Evolutionary conservation across 2,888 invertebrate genomes (phyloP), one percentile per base, ranked within the genome.

Genomic region (Hypolimnas misippus): DNA sequence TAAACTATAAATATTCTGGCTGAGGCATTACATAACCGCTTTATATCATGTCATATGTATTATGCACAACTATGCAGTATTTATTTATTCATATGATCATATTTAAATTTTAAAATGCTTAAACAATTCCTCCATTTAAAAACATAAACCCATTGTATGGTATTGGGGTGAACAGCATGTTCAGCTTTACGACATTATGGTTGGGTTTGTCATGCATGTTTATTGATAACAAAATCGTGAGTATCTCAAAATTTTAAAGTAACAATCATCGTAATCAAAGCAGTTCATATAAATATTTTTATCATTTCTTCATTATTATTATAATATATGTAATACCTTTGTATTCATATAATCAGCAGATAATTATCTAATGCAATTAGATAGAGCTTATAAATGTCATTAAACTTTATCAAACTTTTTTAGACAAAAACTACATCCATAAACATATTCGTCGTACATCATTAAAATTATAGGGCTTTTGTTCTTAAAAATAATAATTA

Each of bases 1-100:
- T 55, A 55, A 60, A 57, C 54, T 55, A 50, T 35, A 44, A 49
- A 54, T 33, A 29, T 31, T 53, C 49, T n/a, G 51, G 63, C 44
- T 63, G 50, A 49, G 54, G 58, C 21, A 55, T 42, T 5, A 55
- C 49, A 42, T 57, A 59, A 44, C 31, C 21, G 58, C 44, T 58
- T 58, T 25, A 31, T 42, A 44, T 58, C 42, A 58, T 52, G 5
- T 16, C 21, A 17, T 52, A 51, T 19, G 10, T 21, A 21, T 46
- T 6, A 19, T 10, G 19, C 38, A 5, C 19, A 44, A 44, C 44
- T 16, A 2, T 29, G n/a, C n/a, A 31, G 44, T 17, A 14, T 44
- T 33, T 33, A 33, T 33, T 33, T 33, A 8, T 33, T 33, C 10
- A 4, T 25, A 25, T 25, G 2, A 25, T 25, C 25, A 25, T 25